Conservation (phyloP, 2,113 vertebrate species). For the Entomyzon cyanotis region DNA sequence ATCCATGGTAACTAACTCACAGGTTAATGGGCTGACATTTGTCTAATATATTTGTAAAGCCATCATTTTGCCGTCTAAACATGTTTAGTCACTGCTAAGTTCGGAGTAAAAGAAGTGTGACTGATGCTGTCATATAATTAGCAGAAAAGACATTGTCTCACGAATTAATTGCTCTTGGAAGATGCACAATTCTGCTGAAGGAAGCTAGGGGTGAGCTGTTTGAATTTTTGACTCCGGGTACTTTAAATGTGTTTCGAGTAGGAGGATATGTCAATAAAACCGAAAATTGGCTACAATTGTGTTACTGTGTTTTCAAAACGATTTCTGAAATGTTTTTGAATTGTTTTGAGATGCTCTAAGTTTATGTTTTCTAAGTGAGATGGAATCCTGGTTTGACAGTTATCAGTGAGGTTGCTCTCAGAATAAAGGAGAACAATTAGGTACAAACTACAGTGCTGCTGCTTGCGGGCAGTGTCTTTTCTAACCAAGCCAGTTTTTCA, state of each 20-base stretch:
- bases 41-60: neutral
- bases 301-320: neutral
- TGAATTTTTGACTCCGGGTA: neutral
- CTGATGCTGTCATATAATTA: neutral
- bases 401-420: neutral
- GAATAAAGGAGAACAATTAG: neutral
- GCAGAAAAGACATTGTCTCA: neutral
- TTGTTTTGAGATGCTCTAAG: neutral
- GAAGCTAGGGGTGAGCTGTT: neutral
- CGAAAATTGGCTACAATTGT: neutral
- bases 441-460: accelerated
- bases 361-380: neutral
- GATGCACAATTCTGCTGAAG: neutral
- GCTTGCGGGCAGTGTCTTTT: neutral
- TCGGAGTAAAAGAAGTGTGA: neutral
- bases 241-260: neutral
- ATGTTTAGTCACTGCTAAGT: neutral
- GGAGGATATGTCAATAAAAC: neutral
- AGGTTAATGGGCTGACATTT: neutral
- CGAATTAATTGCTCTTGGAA: neutral
- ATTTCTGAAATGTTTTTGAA: neutral
- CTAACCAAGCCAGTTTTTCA: neutral
- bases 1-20: neutral
- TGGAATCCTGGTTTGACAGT: neutral
- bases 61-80: neutral